Conservation (phyloP, 2,113 vertebrate genomes). For the Noctilio leporinus region DNA sequence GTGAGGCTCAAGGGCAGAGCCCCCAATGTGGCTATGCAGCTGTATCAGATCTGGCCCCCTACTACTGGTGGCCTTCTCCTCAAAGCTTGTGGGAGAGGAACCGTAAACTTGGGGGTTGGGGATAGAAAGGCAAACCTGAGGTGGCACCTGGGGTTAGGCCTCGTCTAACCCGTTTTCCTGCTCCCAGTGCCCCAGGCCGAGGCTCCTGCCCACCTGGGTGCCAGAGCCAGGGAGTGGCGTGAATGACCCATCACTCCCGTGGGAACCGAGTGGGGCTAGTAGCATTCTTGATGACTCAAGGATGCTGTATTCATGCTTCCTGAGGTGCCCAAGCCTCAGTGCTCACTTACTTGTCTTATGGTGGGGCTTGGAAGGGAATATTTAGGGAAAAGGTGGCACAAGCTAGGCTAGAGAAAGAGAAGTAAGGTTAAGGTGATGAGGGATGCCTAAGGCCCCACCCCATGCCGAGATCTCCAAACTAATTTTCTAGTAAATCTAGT, state of each 20-base stretch:
- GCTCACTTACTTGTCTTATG: not conserved
- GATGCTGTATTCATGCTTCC: constrained; percentile 38
- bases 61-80: not conserved
- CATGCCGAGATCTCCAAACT: not conserved
- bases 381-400: not conserved
- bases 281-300: constrained; percentile 64
- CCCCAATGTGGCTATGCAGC: not conserved
- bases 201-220: constrained; percentile 70
- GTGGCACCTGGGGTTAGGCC: constrained; percentile 49
- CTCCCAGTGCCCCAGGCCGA: constrained; percentile 54
- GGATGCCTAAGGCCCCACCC: not conserved
- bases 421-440: not conserved
- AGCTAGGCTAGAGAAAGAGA: not conserved
- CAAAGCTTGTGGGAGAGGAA: not conserved
- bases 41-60: not conserved
- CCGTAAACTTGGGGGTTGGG: not conserved
- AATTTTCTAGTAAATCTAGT: constrained; percentile 25
- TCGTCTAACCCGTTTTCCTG: constrained; percentile 70
- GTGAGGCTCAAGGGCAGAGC: not conserved
- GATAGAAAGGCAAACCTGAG: constrained; percentile 11
- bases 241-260: constrained; percentile 70
- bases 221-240: constrained; percentile 66
- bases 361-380: not conserved
- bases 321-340: not conserved
- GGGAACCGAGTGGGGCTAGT: constrained; percentile 70